Evolutionary conservation across 2,113 vertebrate species (phyloP).

Genomic region (Acanthisitta chloris): DNA sequence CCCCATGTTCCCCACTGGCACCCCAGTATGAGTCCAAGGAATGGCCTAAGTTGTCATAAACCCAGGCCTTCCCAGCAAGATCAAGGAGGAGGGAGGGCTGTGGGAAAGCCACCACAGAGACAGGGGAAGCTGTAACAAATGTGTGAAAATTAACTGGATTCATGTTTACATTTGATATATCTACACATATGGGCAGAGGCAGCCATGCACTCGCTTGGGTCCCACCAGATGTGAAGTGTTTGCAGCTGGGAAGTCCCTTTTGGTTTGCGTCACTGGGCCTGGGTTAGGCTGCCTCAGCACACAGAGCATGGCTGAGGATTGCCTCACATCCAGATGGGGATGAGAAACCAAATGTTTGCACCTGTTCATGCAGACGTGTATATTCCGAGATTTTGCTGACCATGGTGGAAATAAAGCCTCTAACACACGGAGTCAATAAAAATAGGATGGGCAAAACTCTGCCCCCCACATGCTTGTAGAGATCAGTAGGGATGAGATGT

Average conservation of each 20-base stretch:
- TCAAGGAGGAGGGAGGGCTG: not conserved
- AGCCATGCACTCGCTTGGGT: not conserved
- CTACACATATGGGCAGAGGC: not conserved
- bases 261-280: accelerated
- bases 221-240: not conserved
- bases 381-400: not conserved
- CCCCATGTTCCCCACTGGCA: not conserved
- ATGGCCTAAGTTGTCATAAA: not conserved
- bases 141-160: not conserved
- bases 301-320: accelerated
- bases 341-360: not conserved
- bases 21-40: not conserved
- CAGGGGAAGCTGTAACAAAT: not conserved
- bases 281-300: not conserved
- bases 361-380: not conserved
- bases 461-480: not conserved
- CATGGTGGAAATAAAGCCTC: not conserved
- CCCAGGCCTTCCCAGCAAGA: slow-evolving; percentile 6
- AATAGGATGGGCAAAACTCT: not conserved
- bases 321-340: not conserved
- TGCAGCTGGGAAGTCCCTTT: not conserved
- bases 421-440: not conserved
- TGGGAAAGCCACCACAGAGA: not conserved
- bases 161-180: not conserved
- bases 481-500: not conserved